A percentile compares a stretch with the other conserved stretches of the same genome.
Evolutionary conservation across 2,888 invertebrate genomes (phyloP).

Genomic region (Euproctis similis): DNA sequence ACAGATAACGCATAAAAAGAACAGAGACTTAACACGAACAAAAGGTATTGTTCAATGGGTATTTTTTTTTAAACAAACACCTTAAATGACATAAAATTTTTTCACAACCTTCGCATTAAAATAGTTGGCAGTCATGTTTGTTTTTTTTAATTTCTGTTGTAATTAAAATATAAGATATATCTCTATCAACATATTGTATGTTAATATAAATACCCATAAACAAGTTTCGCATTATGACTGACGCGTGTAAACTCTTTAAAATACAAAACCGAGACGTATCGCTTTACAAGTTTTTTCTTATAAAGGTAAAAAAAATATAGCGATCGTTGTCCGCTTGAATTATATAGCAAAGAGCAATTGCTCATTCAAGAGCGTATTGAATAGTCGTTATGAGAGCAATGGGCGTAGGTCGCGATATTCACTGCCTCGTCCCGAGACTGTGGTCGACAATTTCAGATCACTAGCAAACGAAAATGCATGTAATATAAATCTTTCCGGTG

Average conservation of each 20-base stretch:
- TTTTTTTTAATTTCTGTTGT: conserved; percentile 1
- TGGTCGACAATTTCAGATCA: conserved; percentile 71
- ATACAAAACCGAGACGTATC: conserved; percentile 49
- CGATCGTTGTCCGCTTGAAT: conserved; percentile 60
- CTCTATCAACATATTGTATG: background rate
- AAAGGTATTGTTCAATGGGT: conserved; percentile 8
- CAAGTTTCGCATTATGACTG: conserved; percentile 35
- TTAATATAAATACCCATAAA: conserved; percentile 35
- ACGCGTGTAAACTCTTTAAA: conserved; percentile 37
- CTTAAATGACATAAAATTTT: background rate
- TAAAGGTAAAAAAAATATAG: conserved; percentile 41
- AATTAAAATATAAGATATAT: background rate
- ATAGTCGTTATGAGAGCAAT: conserved; percentile 66
- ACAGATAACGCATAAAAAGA: conserved; percentile 3
- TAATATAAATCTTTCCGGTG: conserved; percentile 77
- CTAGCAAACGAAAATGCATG: conserved; percentile 71
- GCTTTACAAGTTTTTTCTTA: conserved; percentile 63
- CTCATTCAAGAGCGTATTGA: conserved; percentile 70
- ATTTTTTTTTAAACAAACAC: conserved; percentile 4
- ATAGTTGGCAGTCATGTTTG: too few relatives aligned
- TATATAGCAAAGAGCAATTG: conserved; percentile 70
- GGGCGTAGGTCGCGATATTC: conserved; percentile 66
- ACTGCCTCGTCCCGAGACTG: conserved; percentile 31
- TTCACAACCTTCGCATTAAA: background rate
- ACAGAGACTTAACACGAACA: conserved; percentile 13